Percentiles rank a stretch among this genome's conserved stretches.
These are phyloP conservation scores for Chunga burmeisteri DNA, from an alignment of 2,113 vertebrate genomes.

Conservation along the genomic window DNA sequence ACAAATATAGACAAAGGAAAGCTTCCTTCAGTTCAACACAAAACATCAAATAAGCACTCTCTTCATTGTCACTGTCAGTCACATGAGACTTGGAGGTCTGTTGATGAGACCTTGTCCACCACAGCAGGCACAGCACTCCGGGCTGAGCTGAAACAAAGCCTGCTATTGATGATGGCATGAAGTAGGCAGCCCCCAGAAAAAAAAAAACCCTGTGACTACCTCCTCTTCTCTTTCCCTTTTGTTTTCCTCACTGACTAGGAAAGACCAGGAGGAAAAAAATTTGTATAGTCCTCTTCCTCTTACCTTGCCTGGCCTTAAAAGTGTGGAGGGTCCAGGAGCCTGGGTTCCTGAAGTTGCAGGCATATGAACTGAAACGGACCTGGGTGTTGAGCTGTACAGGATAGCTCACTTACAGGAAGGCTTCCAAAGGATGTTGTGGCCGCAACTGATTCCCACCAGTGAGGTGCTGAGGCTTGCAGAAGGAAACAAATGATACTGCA, in stretches of 20 bases:
- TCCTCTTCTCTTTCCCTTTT: neutral
- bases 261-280: neutral
- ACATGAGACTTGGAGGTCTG: neutral
- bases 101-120: neutral
- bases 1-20: neutral
- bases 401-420: neutral
- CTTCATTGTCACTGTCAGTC: neutral
- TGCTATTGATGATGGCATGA: neutral
- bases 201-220: neutral
- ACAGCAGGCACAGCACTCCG: neutral
- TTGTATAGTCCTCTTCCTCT: neutral
- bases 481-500: neutral
- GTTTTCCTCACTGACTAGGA: neutral
- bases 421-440: neutral
- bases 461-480: neutral
- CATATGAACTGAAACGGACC: rapidly evolving
- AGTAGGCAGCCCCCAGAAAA: neutral
- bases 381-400: neutral
- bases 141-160: neutral
- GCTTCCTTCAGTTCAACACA: neutral
- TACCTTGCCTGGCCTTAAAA: neutral
- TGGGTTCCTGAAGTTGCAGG: neutral
- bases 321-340: rapidly evolving
- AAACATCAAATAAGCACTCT: neutral
- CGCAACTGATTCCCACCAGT: neutral